A percentile compares a stretch with the other conserved stretches of the same genome.
Conservation (phyloP, 2,888 invertebrate species). For the Callinectes sapidus region DNA sequence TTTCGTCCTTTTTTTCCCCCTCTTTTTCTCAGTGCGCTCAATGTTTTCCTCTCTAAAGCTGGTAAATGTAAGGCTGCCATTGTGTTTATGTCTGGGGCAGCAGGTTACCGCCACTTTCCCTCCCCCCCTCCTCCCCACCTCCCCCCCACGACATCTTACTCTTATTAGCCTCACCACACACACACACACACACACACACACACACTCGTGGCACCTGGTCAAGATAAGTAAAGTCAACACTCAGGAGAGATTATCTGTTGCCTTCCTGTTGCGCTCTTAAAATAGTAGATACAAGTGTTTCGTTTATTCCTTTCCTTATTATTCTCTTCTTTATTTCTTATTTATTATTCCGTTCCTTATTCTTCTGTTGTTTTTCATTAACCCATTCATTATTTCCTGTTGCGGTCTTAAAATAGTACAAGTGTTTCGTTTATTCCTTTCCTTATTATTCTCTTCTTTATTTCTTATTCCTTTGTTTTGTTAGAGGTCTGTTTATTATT, state of each 20-base stretch:
- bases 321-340: too few relatives aligned
- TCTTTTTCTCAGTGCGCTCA: neutral
- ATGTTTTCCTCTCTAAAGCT: neutral
- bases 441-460: too few relatives aligned
- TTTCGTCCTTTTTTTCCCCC: neutral
- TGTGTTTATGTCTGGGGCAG: neutral
- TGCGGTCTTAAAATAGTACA: neutral
- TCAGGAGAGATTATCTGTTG: neutral
- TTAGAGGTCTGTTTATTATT: too few relatives aligned
- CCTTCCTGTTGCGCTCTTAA: neutral
- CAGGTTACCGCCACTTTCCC: neutral
- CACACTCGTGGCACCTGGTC: neutral
- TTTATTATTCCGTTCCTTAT: too few relatives aligned
- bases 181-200: too few relatives aligned
- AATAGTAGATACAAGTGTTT: too few relatives aligned
- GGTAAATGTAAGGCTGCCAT: neutral
- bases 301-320: too few relatives aligned
- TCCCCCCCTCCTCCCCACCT: neutral
- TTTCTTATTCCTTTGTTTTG: too few relatives aligned
- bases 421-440: too few relatives aligned
- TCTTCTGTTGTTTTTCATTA: too few relatives aligned
- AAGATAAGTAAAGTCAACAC: neutral
- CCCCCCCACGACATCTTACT: neutral
- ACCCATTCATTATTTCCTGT: neutral
- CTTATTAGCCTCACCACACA: too few relatives aligned